Conservation (phyloP, 1,140 invertebrate genomes). For the Ganaspis sp. region DNA sequence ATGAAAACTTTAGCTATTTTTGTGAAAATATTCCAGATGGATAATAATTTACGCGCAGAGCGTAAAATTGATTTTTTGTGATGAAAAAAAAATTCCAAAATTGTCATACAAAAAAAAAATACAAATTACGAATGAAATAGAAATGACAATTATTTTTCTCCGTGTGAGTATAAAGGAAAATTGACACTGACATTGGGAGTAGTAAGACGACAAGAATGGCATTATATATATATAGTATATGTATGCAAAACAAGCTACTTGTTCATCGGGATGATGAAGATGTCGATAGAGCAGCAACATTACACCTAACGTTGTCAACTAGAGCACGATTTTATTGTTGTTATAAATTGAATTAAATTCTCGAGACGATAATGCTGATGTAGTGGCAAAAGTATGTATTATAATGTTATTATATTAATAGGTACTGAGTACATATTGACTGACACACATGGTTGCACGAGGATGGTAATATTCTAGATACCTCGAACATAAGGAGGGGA, state of each 20-base stretch:
- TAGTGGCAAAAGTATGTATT: background rate
- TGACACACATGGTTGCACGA: slow-evolving; percentile 74
- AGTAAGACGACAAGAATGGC: background rate
- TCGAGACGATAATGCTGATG: background rate
- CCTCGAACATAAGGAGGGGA: slow-evolving; percentile 83
- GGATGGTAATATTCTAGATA: slow-evolving; percentile 77
- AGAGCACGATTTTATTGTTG: slow-evolving; percentile 14
- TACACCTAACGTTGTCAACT: slow-evolving; percentile 16
- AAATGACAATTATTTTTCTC: background rate
- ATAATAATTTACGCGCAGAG: too few species aligned
- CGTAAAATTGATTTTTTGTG: too few species aligned
- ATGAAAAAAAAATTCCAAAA: too few species aligned
- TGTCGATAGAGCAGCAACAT: slow-evolving; percentile 3
- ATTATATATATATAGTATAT: background rate
- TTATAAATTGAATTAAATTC: slow-evolving; percentile 21
- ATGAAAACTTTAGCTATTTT: too few species aligned
- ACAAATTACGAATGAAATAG: background rate
- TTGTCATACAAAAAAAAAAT: too few species aligned
- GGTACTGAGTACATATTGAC: slow-evolving; percentile 62
- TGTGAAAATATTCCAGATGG: too few species aligned
- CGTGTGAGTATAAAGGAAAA: background rate
- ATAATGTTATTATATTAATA: slow-evolving; percentile 7
- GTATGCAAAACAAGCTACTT: background rate
- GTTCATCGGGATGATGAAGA: slow-evolving; percentile 18
- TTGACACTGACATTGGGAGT: background rate